A percentile compares a stretch with the other conserved stretches of the same genome.
phyloP scores from a whole-genome alignment of 2,113 vertebrate genomes.

The Ptychochromis oligacanthus region DNA sequence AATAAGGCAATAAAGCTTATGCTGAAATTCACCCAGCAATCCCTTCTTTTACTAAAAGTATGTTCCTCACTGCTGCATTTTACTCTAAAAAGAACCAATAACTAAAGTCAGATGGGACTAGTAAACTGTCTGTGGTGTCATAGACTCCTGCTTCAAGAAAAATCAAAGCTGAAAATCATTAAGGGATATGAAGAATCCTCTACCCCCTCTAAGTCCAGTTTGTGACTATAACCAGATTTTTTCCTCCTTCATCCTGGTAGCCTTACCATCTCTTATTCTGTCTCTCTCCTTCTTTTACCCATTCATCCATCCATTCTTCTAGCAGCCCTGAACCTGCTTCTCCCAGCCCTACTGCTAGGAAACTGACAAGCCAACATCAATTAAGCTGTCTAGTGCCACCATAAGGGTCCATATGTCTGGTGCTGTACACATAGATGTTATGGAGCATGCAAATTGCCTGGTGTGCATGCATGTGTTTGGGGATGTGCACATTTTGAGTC shows the following conservation, averaged over 20 bases:
- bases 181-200: accelerated
- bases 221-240: slow-evolving; percentile 25
- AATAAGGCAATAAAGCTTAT: background rate
- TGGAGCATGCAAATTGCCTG: slow-evolving; percentile 50
- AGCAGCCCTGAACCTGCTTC: background rate
- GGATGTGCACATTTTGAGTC: slow-evolving; percentile 3
- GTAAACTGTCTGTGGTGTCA: slow-evolving; percentile 10
- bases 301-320: slow-evolving; percentile 10
- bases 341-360: background rate
- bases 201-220: background rate
- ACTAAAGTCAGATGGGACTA: background rate
- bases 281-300: background rate
- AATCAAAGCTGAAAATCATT: background rate
- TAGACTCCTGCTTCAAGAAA: slow-evolving; percentile 19
- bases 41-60: slow-evolving; percentile 14
- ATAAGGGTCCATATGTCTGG: slow-evolving; percentile 28
- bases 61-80: background rate
- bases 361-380: slow-evolving; percentile 26
- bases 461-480: background rate
- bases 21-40: too few species aligned
- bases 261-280: background rate
- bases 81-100: background rate
- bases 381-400: slow-evolving; percentile 29
- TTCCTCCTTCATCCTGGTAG: slow-evolving; percentile 14
- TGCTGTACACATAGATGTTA: slow-evolving; percentile 9